Evolutionary conservation across 2,888 invertebrate species (phyloP).

Genomic region (Cremastobaeus sp.): DNA sequence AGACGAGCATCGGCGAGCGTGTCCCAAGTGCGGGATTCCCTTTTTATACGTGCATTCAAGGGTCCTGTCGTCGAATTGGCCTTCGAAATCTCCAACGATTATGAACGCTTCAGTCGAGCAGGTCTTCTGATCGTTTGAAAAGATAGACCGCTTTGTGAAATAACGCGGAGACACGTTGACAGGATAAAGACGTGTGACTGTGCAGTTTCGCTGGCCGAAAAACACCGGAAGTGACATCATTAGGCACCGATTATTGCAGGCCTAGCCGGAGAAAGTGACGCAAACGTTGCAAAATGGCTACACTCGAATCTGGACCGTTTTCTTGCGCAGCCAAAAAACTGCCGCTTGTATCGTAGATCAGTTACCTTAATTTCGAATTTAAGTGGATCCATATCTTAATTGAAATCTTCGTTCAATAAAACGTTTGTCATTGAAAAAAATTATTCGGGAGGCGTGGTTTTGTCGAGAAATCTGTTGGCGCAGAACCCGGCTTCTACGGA

Average conservation of each 20-base stretch:
- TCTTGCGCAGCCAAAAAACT: no score
- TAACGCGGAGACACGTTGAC: slow-evolving; percentile 50
- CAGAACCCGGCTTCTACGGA: not conserved
- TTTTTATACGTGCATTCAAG: slow-evolving; percentile 50
- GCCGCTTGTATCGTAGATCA: no score
- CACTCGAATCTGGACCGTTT: no score
- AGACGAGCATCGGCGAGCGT: slow-evolving; percentile 21
- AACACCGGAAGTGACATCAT: slow-evolving; percentile 41
- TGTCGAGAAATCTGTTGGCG: slow-evolving; percentile 3
- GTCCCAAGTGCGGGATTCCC: slow-evolving; percentile 43
- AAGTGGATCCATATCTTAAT: no score
- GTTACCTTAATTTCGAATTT: no score
- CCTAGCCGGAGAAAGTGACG: slow-evolving; percentile 10
- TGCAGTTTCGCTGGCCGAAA: slow-evolving; percentile 36
- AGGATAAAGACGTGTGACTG: slow-evolving; percentile 48
- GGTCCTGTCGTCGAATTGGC: slow-evolving; percentile 42
- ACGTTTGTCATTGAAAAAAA: no score
- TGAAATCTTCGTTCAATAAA: no score
- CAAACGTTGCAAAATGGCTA: slow-evolving; percentile 3
- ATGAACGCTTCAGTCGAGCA: slow-evolving; percentile 51
- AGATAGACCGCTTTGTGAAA: slow-evolving; percentile 53
- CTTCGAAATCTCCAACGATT: slow-evolving; percentile 45
- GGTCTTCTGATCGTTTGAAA: slow-evolving; percentile 32
- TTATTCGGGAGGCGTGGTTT: slow-evolving; percentile 2
- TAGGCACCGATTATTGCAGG: slow-evolving; percentile 1